phyloP scores from a whole-genome alignment of 2,113 vertebrate genomes.

The Cinclus cinclus region DNA sequence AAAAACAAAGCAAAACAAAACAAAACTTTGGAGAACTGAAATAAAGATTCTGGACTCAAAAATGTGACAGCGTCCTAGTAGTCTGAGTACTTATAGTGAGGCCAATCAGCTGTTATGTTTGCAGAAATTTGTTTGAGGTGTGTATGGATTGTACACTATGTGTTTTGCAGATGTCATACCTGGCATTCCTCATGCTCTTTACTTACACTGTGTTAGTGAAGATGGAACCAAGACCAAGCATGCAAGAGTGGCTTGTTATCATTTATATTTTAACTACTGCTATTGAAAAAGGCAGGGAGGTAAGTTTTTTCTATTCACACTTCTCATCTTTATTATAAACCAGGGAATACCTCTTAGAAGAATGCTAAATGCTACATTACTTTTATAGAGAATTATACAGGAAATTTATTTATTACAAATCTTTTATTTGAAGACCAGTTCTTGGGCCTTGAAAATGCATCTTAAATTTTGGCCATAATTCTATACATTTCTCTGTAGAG shows the following conservation, averaged over 20 bases:
- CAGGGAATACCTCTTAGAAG: neutral
- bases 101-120: neutral
- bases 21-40: neutral
- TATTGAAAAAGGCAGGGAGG: constrained; percentile 92
- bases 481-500: neutral
- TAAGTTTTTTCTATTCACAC: constrained; percentile 53
- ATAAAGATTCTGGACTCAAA: neutral
- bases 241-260: constrained; percentile 91
- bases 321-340: neutral
- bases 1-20: neutral
- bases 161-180: constrained; percentile 85
- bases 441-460: neutral
- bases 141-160: neutral
- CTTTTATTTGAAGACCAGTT: neutral
- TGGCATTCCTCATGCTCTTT: constrained; percentile 92
- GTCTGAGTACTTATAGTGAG: neutral
- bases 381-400: neutral
- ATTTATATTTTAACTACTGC: constrained; percentile 88
- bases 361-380: neutral
- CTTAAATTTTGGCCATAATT: neutral
- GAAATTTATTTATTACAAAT: neutral
- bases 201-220: constrained; percentile 90
- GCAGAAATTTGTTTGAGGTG: neutral
- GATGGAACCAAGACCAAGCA: constrained; percentile 84
- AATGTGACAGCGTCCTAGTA: neutral